These are phyloP conservation scores for Seriola aureovittata DNA, from an alignment of 2,113 vertebrate genomes.

Conservation along the genomic window DNA sequence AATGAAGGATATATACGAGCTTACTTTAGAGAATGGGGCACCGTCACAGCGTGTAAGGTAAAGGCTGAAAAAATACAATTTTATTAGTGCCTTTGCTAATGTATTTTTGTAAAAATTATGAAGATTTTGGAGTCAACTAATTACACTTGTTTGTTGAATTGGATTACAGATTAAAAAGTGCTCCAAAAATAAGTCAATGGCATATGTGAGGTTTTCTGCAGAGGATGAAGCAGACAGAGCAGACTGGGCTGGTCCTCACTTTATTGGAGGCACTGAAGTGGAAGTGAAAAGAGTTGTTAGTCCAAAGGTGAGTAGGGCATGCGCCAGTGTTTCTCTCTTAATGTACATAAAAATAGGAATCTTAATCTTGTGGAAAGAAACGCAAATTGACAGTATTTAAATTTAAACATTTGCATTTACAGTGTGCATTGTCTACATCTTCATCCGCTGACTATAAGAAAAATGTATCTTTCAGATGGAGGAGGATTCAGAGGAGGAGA, in stretches of 20 bases:
- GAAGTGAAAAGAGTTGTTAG: slow-evolving; percentile 58
- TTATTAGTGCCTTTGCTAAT: neutral
- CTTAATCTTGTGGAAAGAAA: neutral
- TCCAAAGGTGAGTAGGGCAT: slow-evolving; percentile 61
- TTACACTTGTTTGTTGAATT: neutral
- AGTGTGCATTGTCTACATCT: neutral
- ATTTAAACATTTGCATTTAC: neutral
- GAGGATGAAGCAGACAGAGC: slow-evolving; percentile 68
- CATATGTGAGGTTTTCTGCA: slow-evolving; percentile 67
- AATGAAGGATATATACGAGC: slow-evolving; percentile 58
- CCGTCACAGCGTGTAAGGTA: slow-evolving; percentile 64
- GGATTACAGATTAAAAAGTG: slow-evolving; percentile 58
- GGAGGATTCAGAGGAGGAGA: neutral
- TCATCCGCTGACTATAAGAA: neutral
- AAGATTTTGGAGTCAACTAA: neutral
- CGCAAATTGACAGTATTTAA: neutral
- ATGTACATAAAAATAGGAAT: neutral
- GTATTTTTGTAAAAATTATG: too few relatives aligned
- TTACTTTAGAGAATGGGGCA: slow-evolving; percentile 73
- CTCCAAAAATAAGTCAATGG: slow-evolving; percentile 5
- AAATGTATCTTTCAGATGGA: slow-evolving; percentile 45
- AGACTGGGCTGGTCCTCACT: slow-evolving; percentile 64
- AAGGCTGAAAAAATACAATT: neutral
- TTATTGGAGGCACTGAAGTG: slow-evolving; percentile 64
- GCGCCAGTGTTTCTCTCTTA: neutral